Conservation (phyloP, 2,888 invertebrate species). For the Melanophora roralis region DNA sequence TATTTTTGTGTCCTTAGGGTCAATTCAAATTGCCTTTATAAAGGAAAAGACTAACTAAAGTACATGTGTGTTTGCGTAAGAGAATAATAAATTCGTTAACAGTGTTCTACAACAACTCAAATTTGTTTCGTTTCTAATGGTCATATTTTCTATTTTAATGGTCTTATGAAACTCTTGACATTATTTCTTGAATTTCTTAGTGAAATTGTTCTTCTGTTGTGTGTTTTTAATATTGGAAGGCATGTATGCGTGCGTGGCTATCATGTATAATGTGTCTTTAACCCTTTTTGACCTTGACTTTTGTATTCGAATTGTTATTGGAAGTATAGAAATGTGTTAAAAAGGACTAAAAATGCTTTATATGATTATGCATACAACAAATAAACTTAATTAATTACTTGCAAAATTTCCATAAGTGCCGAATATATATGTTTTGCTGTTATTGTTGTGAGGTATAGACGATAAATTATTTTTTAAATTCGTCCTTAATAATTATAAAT, state of each 20-base stretch:
- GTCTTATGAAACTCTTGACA: not conserved
- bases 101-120: not conserved
- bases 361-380: too few relatives aligned
- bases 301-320: not conserved
- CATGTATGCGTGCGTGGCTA: too few relatives aligned
- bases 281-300: constrained; percentile 7
- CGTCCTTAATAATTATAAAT: too few relatives aligned
- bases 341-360: too few relatives aligned
- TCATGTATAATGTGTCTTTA: not conserved
- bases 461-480: too few relatives aligned
- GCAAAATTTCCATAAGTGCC: too few relatives aligned
- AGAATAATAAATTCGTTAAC: not conserved
- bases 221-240: not conserved
- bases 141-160: not conserved
- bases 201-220: not conserved
- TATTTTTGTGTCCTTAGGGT: not conserved
- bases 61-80: not conserved
- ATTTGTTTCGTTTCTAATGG: not conserved
- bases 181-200: not conserved
- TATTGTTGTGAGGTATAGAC: too few relatives aligned
- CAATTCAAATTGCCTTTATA: not conserved
- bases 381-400: too few relatives aligned
- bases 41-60: not conserved
- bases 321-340: not conserved
- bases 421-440: too few relatives aligned